Base-by-base conservation (phyloP, 1,140 invertebrate species). In the Drosophila baimaii region DNA sequence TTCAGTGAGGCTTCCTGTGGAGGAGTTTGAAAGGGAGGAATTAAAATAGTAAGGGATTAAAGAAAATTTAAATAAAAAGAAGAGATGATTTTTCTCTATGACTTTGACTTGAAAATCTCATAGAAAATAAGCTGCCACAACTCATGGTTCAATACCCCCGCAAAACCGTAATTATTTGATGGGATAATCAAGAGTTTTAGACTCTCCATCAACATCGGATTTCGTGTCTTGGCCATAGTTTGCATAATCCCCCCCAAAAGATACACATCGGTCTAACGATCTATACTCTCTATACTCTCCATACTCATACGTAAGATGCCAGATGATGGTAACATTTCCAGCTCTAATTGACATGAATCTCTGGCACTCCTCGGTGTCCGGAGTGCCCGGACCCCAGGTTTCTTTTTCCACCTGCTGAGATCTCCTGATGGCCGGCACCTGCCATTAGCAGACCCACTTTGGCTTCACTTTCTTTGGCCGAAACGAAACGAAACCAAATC, bases 381-480 rank as follows among this genome's bases (percentile, higher is more conserved):
- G 21, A 46, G 19, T 15, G n/a, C n/a, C 21, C 31, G 21, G 27
- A 23, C 39, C 55, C 25, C 47, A 68, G 63, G 66, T 65, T 19
- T 54, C 35, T 33, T 54, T 54, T 33, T 54, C 21, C 51, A 54
- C 51, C 51, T 54, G 51, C 51, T 12, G 19, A 33, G 37, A 35
- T 21, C 62, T 68, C 27, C 37, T 19, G 57, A 47, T 35, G 65
- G 54, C 51, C 47, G 39, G 71, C 64, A 70, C 63, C 66, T 74
- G 61, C 75, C 57, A 77, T 77, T 72, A 65, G 51, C 39, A 79
- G 81, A 56, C 63, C 41, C 58, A 85, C 59, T 80, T 79, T 46
- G 57, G 44, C 72, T 70, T 57, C 70, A 79, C 80, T 85, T 89
- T 88, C 83, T 71, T 77, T 82, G 63, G 47, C 73, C 63, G n/a